Evolutionary conservation across 2,113 vertebrate genomes (phyloP).

Genomic region (Myiozetetes cayanensis): DNA sequence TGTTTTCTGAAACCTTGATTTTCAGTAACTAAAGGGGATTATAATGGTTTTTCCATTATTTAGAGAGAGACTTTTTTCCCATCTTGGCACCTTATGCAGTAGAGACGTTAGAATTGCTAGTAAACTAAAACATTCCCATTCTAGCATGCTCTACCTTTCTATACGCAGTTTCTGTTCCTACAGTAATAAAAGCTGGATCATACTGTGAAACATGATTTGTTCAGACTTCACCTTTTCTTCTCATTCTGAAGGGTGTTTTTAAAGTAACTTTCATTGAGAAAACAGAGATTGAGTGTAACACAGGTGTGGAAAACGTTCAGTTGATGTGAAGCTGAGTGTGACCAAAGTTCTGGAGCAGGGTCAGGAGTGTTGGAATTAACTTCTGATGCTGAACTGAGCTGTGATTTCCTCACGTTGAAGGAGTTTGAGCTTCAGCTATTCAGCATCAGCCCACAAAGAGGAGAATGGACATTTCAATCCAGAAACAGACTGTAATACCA

Average conservation of each 20-base stretch:
- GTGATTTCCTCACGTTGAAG: background rate
- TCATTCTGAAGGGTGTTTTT: background rate
- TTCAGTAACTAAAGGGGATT: background rate
- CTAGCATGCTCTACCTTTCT: background rate
- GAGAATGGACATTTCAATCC: background rate
- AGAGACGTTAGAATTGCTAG: background rate
- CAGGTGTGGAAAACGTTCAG: background rate
- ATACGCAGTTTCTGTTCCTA: background rate
- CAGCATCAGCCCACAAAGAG: background rate
- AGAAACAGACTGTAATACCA: background rate
- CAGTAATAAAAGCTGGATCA: background rate
- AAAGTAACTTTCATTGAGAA: background rate
- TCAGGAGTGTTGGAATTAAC: background rate
- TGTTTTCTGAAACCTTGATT: background rate
- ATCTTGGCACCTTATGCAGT: background rate
- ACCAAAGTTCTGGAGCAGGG: background rate
- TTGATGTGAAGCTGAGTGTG: background rate
- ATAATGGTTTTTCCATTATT: background rate
- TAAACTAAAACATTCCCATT: background rate
- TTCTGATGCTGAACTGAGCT: background rate
- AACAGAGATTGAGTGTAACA: background rate
- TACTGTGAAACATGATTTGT: background rate
- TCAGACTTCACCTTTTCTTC: background rate
- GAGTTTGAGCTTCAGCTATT: background rate
- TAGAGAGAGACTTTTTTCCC: background rate